Base-by-base conservation (phyloP, 2,797 vertebrate genomes). In the Heteromormyrus szaboi region DNA sequence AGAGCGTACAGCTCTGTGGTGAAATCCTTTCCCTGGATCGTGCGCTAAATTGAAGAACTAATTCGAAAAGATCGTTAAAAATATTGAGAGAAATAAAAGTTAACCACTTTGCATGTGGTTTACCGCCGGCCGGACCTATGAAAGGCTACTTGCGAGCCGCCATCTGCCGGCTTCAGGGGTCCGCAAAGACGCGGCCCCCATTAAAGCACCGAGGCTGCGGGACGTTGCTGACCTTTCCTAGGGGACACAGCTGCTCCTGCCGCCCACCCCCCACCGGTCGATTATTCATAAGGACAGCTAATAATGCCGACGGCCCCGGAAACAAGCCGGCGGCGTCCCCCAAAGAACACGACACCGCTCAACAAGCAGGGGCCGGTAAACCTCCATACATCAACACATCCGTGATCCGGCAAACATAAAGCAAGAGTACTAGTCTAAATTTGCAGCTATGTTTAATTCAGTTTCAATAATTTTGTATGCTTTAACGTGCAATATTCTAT, bases 161-260 rank as follows among this genome's bases (percentile, higher is more conserved):
- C 54, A 83, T 62, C 29, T 62, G 81, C 81, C 44, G 53, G 19
- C n/a, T 48, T 59, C 25, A 44, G 56, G 79, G 84, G 6, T 14
- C 25, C 79, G 54, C 79, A 59, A 41, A 50, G 88, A 37, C 46
- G 56, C 41, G 44, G 37, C 25, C 59, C 76, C 81, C 62, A 72
- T 86, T 79, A 22, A 86, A 86, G 79, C 65, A 79, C 62, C 25
- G 68, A 59, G 85, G 51, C 25, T 79, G 85, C 56, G 72, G 50
- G 68, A 62, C 85, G 81, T 87, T 81, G 79, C 86, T 89, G 89
- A 87, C 89, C 86, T 89, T 89, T 89, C 59, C 54, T 87, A 72
- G n/a, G 51, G 85, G 68, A 87, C 29, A 89, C 89, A 89, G 89
- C 89, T 89, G 89, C 48, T 88, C 50, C 89, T 29, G 41, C 85